Percentiles rank a stretch among this genome's conserved stretches.
Conservation (phyloP, 2,797 vertebrate species). For the Todus mexicanus region DNA sequence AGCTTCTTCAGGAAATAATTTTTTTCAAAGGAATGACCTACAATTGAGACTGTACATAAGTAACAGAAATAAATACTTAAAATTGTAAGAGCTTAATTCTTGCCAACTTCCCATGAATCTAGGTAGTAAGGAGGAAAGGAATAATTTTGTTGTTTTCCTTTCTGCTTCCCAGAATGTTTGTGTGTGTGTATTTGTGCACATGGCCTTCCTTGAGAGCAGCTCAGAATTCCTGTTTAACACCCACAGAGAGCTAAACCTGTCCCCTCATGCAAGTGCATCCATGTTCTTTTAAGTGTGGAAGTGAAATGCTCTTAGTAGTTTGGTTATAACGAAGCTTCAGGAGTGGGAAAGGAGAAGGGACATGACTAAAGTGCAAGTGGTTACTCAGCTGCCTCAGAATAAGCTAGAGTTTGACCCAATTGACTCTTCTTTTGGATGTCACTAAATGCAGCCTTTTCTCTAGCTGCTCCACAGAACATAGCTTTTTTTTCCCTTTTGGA, state of each 20-base stretch:
- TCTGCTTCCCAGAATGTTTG: not conserved
- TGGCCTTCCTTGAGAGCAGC: not conserved
- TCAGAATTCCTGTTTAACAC: not conserved
- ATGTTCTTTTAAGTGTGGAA: not conserved
- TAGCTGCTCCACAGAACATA: not conserved
- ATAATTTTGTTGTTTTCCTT: not conserved
- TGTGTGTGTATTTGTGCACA: not conserved
- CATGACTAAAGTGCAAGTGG: not conserved
- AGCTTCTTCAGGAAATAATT: not conserved
- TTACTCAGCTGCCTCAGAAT: not conserved
- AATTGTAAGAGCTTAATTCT: not conserved
- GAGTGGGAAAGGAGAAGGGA: not conserved
- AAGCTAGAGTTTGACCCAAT: not conserved
- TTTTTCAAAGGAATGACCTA: accelerated
- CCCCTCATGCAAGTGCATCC: not conserved
- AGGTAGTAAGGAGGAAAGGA: not conserved
- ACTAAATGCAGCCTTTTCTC: not conserved
- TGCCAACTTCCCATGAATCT: not conserved
- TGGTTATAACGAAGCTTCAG: not conserved
- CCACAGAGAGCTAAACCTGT: not conserved
- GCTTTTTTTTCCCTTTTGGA: not conserved
- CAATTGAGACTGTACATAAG: not conserved
- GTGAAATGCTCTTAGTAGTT: not conserved
- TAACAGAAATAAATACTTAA: not conserved
- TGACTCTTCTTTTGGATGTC: not conserved